Conservation (phyloP, 1,140 invertebrate species). For the Sipha flava region DNA sequence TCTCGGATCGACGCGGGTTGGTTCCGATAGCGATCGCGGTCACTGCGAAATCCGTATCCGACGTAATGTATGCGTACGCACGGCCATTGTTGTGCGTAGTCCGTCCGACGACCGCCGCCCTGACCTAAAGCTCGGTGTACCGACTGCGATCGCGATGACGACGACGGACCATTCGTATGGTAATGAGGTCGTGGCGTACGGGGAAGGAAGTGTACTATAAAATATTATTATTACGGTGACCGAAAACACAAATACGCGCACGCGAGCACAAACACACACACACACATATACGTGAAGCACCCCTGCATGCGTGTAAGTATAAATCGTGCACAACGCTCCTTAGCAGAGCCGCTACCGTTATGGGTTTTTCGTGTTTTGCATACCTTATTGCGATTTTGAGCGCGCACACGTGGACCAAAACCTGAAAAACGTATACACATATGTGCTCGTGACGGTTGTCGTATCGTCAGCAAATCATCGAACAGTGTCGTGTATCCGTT, state of each 20-base stretch:
- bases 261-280: not conserved
- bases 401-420: not conserved
- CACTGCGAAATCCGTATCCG: no score
- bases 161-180: not conserved
- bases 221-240: not conserved
- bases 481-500: not conserved
- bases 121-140: no score
- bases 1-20: no score
- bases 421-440: not conserved
- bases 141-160: not conserved
- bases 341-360: not conserved
- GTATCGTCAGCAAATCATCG: not conserved
- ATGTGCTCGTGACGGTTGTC: not conserved
- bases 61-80: no score
- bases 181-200: not conserved
- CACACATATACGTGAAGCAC: not conserved
- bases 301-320: not conserved
- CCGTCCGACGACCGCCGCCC: no score
- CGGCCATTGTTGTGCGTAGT: no score
- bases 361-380: slow-evolving; percentile 28
- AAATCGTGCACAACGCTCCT: not conserved
- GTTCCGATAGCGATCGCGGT: no score
- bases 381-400: not conserved
- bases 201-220: not conserved
- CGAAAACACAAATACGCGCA: not conserved